These are phyloP conservation scores for Diadumene lineata DNA, from an alignment of 92 coral and sea anemone species.

Conservation along the genomic window DNA sequence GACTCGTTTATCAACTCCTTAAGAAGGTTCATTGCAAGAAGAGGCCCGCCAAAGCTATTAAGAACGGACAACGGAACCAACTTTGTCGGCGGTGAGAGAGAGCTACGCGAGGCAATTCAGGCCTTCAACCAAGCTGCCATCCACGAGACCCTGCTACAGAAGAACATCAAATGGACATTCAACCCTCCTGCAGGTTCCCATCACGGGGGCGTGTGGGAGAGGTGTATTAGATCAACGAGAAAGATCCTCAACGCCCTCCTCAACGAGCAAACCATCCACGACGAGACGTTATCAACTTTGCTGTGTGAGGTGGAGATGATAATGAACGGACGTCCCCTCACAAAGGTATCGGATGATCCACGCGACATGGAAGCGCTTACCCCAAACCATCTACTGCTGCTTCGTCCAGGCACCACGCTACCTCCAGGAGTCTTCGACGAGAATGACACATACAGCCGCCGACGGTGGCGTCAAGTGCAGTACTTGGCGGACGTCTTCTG, in stretches of 20 bases:
- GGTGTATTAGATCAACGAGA: constrained; percentile 48
- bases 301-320: constrained; percentile 52
- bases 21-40: constrained; percentile 47
- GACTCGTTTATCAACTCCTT: constrained; percentile 42
- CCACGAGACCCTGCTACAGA: constrained; percentile 41
- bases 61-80: constrained; percentile 58
- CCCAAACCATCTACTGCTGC: constrained; percentile 54
- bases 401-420: constrained; percentile 29
- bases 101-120: constrained; percentile 49
- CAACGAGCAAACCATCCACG: constrained; percentile 36
- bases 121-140: constrained; percentile 48
- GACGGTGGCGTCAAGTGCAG: constrained; percentile 60
- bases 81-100: constrained; percentile 55
- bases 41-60: constrained; percentile 51
- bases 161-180: constrained; percentile 43
- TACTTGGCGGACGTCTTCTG: constrained; percentile 50
- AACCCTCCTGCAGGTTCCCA: constrained; percentile 58
- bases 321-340: constrained; percentile 50
- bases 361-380: constrained; percentile 43
- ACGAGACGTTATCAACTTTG: constrained; percentile 39
- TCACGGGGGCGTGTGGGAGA: constrained; percentile 54
- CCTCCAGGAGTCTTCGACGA: constrained; percentile 53
- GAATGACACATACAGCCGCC: constrained; percentile 39
- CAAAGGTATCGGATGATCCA: constrained; percentile 56
- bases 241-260: constrained; percentile 41